Conservation (phyloP, 1,140 invertebrate species). For the Cheumatopsyche charites region DNA sequence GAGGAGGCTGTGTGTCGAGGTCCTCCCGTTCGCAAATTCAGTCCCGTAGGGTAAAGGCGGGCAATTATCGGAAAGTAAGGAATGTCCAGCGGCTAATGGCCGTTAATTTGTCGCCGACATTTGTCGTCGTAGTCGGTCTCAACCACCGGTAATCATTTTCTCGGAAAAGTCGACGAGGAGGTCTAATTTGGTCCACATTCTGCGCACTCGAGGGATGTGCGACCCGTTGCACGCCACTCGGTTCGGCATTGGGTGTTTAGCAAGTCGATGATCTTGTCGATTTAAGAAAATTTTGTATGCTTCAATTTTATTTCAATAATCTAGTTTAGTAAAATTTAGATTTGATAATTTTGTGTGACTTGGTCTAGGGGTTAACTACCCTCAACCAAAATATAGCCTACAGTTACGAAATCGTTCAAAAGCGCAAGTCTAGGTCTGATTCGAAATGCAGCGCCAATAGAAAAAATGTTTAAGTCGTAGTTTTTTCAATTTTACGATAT, state of each 20-base stretch:
- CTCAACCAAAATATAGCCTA: no score
- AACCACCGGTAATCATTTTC: constrained; percentile 41
- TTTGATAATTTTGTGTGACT: no score
- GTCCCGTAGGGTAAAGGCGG: constrained; percentile 42
- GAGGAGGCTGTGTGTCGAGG: not conserved
- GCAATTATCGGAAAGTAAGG: constrained; percentile 41
- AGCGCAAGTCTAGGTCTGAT: no score
- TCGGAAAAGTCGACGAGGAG: constrained; percentile 40
- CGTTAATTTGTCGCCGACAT: constrained; percentile 48
- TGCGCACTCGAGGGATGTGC: constrained; percentile 33
- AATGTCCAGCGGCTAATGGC: constrained; percentile 41
- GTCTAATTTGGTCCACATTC: constrained; percentile 44
- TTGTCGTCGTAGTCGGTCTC: constrained; percentile 37
- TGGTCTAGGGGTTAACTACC: no score
- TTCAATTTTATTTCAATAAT: no score
- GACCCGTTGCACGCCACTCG: not conserved
- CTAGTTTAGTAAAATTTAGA: no score
- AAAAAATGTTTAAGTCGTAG: no score
- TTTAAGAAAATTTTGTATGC: no score
- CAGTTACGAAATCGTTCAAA: no score
- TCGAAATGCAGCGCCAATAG: no score
- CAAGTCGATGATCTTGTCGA: not conserved
- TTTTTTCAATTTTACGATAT: no score
- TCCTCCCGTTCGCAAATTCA: constrained; percentile 42
- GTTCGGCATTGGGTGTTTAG: not conserved